Conservation (phyloP, 2,888 invertebrate species). For the Rhagonycha fulva region DNA sequence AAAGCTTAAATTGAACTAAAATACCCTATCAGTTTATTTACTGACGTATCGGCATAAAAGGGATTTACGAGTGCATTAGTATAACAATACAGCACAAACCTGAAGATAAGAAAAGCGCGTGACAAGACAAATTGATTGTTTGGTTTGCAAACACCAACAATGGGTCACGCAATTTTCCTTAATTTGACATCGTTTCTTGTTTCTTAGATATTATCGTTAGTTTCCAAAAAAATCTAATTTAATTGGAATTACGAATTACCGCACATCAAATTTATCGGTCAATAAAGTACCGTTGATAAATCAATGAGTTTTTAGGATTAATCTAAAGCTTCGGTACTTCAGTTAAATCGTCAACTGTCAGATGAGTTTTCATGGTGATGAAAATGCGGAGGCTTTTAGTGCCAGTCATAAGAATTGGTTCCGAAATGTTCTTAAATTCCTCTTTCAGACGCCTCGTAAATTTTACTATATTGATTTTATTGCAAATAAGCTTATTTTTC, state of each 20-base stretch:
- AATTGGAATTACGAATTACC: not conserved
- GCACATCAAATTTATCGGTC: not conserved
- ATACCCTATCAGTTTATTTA: constrained; percentile 21
- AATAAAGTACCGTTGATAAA: constrained; percentile 5
- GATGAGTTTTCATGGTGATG: constrained; percentile 41
- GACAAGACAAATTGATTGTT: constrained; percentile 32
- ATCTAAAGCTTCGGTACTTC: constrained; percentile 41
- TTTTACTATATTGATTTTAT: constrained; percentile 52
- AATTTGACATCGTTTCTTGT: constrained; percentile 17
- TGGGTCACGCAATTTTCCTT: constrained; percentile 29
- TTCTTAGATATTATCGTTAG: not conserved
- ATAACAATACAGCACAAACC: constrained; percentile 26
- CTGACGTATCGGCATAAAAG: constrained; percentile 17
- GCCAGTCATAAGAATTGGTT: constrained; percentile 42
- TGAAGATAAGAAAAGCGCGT: constrained; percentile 27
- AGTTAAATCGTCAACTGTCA: constrained; percentile 38
- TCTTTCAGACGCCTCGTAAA: constrained; percentile 47
- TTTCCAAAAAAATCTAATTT: constrained; percentile 1
- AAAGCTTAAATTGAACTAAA: constrained; percentile 19
- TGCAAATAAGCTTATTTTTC: constrained; percentile 49
- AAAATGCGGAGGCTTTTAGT: constrained; percentile 45
- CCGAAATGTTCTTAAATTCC: constrained; percentile 42
- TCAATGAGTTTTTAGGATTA: constrained; percentile 39
- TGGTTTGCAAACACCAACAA: constrained; percentile 28
- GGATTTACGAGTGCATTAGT: constrained; percentile 24